phyloP scores from a whole-genome alignment of 2,888 invertebrate genomes.

The Cerceris ruficornis region DNA sequence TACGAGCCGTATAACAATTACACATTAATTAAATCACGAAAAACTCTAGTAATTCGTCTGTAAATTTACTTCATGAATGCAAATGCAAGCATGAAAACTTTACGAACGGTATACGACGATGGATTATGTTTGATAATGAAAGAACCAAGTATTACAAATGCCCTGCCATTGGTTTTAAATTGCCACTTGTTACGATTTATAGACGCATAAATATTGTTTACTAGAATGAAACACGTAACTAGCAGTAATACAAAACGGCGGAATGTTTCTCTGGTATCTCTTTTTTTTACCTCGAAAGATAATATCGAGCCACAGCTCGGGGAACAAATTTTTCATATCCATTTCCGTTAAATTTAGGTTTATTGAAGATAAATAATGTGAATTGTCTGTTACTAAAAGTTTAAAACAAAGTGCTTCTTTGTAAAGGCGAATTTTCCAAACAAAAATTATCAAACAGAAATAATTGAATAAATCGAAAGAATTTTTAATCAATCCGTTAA shows the following conservation, averaged over 20 bases:
- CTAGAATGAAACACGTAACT: conserved; percentile 37
- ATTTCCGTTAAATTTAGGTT: too few species aligned
- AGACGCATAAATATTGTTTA: conserved; percentile 41
- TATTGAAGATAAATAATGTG: too few species aligned
- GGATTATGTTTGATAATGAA: conserved; percentile 21
- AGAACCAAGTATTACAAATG: conserved; percentile 11
- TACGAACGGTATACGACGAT: neutral
- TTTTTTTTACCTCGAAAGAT: neutral
- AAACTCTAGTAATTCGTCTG: too few species aligned
- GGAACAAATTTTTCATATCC: neutral
- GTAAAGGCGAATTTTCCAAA: too few species aligned
- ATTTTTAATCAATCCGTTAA: neutral
- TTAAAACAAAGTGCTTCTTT: too few species aligned
- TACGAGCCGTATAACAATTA: too few species aligned
- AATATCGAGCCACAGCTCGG: neutral
- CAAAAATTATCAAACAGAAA: too few species aligned
- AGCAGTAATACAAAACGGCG: conserved; percentile 26
- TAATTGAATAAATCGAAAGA: neutral
- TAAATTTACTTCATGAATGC: too few species aligned
- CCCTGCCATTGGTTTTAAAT: conserved; percentile 25
- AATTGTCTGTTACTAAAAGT: too few species aligned
- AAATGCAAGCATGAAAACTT: neutral
- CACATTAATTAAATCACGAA: too few species aligned
- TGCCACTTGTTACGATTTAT: conserved; percentile 25
- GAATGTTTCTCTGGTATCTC: conserved; percentile 16